These are phyloP conservation scores for Cephalotes varians DNA, from an alignment of 2,888 invertebrate species.

Conservation along the genomic window DNA sequence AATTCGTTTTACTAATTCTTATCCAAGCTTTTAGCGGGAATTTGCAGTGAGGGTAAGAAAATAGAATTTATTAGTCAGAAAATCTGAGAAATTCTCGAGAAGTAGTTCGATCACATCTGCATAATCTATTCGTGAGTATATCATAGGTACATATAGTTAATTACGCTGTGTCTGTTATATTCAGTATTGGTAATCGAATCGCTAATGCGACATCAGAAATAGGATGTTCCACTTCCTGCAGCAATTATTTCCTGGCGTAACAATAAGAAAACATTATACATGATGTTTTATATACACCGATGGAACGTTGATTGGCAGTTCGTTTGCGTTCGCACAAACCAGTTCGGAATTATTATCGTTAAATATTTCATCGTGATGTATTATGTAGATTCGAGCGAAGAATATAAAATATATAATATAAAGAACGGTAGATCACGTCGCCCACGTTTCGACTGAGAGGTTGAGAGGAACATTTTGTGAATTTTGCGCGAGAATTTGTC, in stretches of 20 bases:
- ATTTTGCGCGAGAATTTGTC: neutral
- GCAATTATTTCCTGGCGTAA: neutral
- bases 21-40: neutral
- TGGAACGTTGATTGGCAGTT: slow-evolving; percentile 4
- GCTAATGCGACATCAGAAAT: neutral
- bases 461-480: slow-evolving; percentile 13
- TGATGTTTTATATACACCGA: neutral
- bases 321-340: neutral
- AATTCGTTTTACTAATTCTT: neutral
- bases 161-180: neutral
- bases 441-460: neutral
- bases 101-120: neutral
- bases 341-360: slow-evolving; percentile 34
- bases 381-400: slow-evolving; percentile 22
- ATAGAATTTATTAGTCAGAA: neutral
- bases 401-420: slow-evolving; percentile 22
- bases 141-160: neutral
- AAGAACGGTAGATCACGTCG: slow-evolving; percentile 23
- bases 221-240: neutral
- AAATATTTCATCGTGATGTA: slow-evolving; percentile 21
- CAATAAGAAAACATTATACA: slow-evolving; percentile 21
- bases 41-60: neutral
- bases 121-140: neutral
- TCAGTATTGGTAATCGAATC: neutral
- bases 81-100: neutral